Evolutionary conservation across 2,888 invertebrate species (phyloP), one percentile per base, ranked within the genome.

Genomic region (Norana najaformis): DNA sequence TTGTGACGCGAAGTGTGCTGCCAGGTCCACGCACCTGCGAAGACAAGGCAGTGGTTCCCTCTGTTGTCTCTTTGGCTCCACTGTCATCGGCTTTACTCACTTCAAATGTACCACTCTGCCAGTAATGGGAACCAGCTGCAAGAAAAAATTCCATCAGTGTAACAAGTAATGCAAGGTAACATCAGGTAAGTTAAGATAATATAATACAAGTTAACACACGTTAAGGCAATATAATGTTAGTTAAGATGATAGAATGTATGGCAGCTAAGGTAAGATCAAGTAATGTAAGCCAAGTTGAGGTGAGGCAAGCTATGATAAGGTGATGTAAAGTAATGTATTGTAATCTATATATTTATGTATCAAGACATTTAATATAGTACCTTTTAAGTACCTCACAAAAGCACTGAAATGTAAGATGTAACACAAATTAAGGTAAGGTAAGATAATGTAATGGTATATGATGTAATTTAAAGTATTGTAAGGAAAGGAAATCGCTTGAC

Each of bases 61-160:
- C 83, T 36, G 83, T 23, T 39, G 88, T 89, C 34, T 89, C 83
- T 36, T 39, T 23, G 85, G 35, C 4, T 88, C 90, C 39, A 69
- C 41, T n/a, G 88, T 83, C 69, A 91, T 98, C 98, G 0, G 98
- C 98, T 95, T 99, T 99, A 0, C 97, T 97, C 1, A 98, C 98
- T 96, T 98, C 98, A 96, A 98, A 98, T 93, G 97, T 97, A 6
- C 98, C 98, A 91, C 97, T 97, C 95, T 98, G 98, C 91, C 97
- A 97, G 94, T 97, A 98, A 94, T 98, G 97, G 0, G 98, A 98
- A 1, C 98, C 98, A 92, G 98, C 98, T 93, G 92, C 30, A 92
- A 92, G 89, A n/a, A 23, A 37, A 38, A 85, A 47, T 13, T 34
- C 23, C 35, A 3, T 35, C 8, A 23, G 5, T 30, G 53, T 53